Base-by-base conservation (phyloP, 2,113 vertebrate species). In the Cyprinodon tularosa region DNA sequence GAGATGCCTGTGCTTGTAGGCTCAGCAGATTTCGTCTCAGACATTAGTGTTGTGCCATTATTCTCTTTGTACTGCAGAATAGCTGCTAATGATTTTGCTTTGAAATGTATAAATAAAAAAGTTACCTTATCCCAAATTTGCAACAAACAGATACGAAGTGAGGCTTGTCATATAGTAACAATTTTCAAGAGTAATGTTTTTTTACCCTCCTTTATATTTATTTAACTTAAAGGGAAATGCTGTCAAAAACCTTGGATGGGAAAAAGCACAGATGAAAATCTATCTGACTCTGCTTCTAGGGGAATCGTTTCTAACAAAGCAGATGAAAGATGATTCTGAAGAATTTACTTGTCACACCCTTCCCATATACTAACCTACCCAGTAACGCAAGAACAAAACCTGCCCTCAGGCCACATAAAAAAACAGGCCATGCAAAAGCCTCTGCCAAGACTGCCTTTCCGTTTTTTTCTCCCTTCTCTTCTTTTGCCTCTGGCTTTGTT, bases 401-500 rank as follows among this genome's bases (percentile, higher is more conserved):
- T 89, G 88, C 89, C 94, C 84, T 79, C 0, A 57, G 89, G 93
- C 85, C 74, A 88, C 48, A 81, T 71, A 86, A 81, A 71, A 86
- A 84, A 86, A 84, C 75, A 87, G 82, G 83, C 80, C 38, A 68
- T 48, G 78, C 82, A 86, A 76, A 71, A 81, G 87, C 76, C 83
- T 85, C 80, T 83, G 89, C 88, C 88, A 84, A 78, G 86, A 90
- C 91, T 90, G 66, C 86, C 89, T 90, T 90, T 84, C 74, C 53
- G 76, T 86, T 84, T 85, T 86, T 65, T 42, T 17, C 0, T 70
- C 83, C 71, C 68, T 84, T 88, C 84, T 83, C 84, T 84, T 84
- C 80, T 88, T 71, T 81, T 76, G 87, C 92, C 87, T 74, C 47
- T 71, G 84, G 92, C 92, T 88, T 92, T 90, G 85, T 89, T 93